Evolutionary conservation across 1,140 invertebrate genomes (phyloP), one percentile per base, ranked within the genome.

Genomic region (Pomphorhynchus laevis): DNA sequence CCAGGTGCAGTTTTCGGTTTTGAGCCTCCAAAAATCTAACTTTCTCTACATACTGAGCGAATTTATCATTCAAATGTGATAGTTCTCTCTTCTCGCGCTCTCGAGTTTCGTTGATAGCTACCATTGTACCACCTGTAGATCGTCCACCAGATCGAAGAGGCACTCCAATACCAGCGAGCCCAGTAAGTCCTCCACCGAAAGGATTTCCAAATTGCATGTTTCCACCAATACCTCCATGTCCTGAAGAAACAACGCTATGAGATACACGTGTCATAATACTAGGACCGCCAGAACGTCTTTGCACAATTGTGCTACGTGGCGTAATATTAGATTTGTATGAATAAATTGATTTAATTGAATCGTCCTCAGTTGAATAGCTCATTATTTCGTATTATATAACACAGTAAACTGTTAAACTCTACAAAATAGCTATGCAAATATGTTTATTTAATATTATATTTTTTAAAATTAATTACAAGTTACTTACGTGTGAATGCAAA

Each of bases 11-110:
- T 42, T 61, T 60, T 39, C 56, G 50, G 47, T 58, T 59, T 45
- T 61, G 57, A 16, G 61, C 62, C 41, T 63, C 61, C 16, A 63
- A 49, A 44, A 61, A 63, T 31, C 62, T 52, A n/a, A 60, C 57
- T 2, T 62, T 50, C 41, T 63, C 62, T 44, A 63, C 64, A 49
- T 63, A 63, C 44, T 45, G 49, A 40, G 60, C 62, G 40, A 63
- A 54, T 33, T 58, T 50, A 46, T 62, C 58, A 46, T 63, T 63
- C 43, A 64, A 46, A 39, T 61, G 58, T 42, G 54, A 53, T 50
- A 63, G 52, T 37, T 62, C 59, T 45, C 58, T 57, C 51, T 62
- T 62, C 45, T 62, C 61, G 22, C 34, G 29, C 21, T 42, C 41
- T 18, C 41, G 41, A 14, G 34, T 42, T 20, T 42, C 41, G 20